Percentiles rank a stretch among this genome's conserved stretches.
phyloP scores from a whole-genome alignment of 2,113 vertebrate genomes.

The Takifugu bimaculatus region DNA sequence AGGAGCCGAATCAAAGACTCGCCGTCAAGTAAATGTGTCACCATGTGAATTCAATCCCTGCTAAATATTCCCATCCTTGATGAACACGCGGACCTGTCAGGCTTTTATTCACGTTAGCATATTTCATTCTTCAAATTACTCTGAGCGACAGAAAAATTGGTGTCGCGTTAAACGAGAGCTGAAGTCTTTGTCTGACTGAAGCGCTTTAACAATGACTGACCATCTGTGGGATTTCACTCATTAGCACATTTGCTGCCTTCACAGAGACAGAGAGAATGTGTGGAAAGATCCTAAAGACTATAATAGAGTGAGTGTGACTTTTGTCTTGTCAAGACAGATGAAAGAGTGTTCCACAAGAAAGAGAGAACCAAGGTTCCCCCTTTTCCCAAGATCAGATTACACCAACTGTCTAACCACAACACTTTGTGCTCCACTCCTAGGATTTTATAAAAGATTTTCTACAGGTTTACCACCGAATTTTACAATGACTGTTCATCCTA shows the following conservation, averaged over 20 bases:
- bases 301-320: conserved; percentile 63
- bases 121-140: conserved; percentile 24
- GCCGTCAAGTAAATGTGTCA: conserved; percentile 7
- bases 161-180: conserved; percentile 43
- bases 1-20: conserved; percentile 44
- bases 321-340: conserved; percentile 54
- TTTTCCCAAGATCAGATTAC: neutral
- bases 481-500: no score
- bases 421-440: no score
- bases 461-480: no score
- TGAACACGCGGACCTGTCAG: neutral
- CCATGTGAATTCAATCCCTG: conserved; percentile 13
- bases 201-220: conserved; percentile 64
- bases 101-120: conserved; percentile 1
- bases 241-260: conserved; percentile 62
- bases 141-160: conserved; percentile 22
- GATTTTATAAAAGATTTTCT: no score
- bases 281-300: conserved; percentile 47
- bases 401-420: no score
- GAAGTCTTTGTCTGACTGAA: conserved; percentile 52
- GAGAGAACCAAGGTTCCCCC: conserved; percentile 27
- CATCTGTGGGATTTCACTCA: conserved; percentile 71
- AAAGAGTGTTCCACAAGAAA: conserved; percentile 52
- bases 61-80: neutral
- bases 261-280: conserved; percentile 56